Base-by-base conservation (phyloP, 2,888 invertebrate species). In the Cataglyphis rosenhaueri region DNA sequence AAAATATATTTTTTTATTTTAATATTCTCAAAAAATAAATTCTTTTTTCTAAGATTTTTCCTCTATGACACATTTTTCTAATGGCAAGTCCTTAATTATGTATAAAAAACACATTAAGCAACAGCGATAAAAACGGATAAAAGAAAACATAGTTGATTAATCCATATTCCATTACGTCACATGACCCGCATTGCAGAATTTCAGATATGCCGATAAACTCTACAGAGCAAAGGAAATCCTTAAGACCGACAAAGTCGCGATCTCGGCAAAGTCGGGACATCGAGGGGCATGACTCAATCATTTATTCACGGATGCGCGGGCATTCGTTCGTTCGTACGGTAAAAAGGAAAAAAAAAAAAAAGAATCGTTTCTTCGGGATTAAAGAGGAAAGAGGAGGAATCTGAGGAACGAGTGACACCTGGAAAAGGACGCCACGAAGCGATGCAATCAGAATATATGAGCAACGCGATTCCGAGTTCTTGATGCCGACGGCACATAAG, bases 381-480 rank as follows among this genome's bases (percentile, higher is more conserved):
- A 44, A 61, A 79, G 59, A 44, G n/a, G 76, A 12, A 52, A 44
- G 59, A 44, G 62, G 38, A 62, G 44, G 32, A 83, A 76, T 44
- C 64, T 44, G 55, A 78, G 38, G 75, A 44, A 59, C 65, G 38
- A 83, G 84, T 55, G 81, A 66, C 75, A 75, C 25, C 57, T 55
- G 38, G 48, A 79, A 29, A 78, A 59, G 55, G 32, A 12, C 71
- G 61, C 48, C 70, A 81, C 55, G 62, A 74, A 82, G 55, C 79
- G 87, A 89, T 88, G 84, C 84, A 83, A 61, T 61, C 66, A 59
- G 86, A 86, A 86, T 88, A 81, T 61, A 64, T 62, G 44, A 59
- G 68, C 21, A 75, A 35, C 59, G 74, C 79, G 68, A 75, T 66
- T 66, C 76, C 35, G 81, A 55, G 70, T 62, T 64, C 70, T 78